A percentile compares a stretch with the other conserved stretches of the same genome.
These are phyloP conservation scores for Athalia cordata DNA, from an alignment of 2,888 invertebrate species.

Conservation along the genomic window DNA sequence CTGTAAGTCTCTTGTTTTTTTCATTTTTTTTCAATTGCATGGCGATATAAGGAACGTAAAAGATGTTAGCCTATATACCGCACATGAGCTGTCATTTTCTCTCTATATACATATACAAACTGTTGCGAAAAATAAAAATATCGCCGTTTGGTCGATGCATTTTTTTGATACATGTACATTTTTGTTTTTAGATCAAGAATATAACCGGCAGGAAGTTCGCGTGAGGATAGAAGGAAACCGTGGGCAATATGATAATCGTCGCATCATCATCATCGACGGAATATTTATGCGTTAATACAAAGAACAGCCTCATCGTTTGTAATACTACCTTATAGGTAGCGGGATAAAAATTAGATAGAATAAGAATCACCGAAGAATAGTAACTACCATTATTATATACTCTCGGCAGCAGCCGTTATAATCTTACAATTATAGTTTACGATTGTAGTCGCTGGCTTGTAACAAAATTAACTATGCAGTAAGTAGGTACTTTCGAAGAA, in stretches of 20 bases:
- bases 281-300: too few species aligned
- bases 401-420: slow-evolving; percentile 14
- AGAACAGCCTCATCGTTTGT: too few species aligned
- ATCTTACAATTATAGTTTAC: slow-evolving; percentile 40
- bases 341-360: slow-evolving; percentile 13
- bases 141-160: not conserved
- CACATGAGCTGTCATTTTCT: slow-evolving; percentile 22
- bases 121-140: not conserved
- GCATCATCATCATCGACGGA: too few species aligned
- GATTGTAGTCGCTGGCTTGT: slow-evolving; percentile 33
- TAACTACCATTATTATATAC: slow-evolving; percentile 20
- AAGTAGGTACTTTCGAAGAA: slow-evolving; percentile 32
- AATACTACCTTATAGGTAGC: not conserved
- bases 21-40: not conserved
- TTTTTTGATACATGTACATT: too few species aligned
- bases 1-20: not conserved
- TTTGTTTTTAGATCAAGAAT: too few species aligned
- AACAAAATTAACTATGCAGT: slow-evolving; percentile 18
- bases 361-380: slow-evolving; percentile 1
- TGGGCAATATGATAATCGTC: too few species aligned
- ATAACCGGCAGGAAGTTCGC: too few species aligned
- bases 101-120: not conserved
- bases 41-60: slow-evolving; percentile 17
- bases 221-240: not conserved
- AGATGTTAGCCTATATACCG: slow-evolving; percentile 23